Evolutionary conservation across 2,113 vertebrate species (phyloP).

Genomic region (Megaleporinus macrocephalus): DNA sequence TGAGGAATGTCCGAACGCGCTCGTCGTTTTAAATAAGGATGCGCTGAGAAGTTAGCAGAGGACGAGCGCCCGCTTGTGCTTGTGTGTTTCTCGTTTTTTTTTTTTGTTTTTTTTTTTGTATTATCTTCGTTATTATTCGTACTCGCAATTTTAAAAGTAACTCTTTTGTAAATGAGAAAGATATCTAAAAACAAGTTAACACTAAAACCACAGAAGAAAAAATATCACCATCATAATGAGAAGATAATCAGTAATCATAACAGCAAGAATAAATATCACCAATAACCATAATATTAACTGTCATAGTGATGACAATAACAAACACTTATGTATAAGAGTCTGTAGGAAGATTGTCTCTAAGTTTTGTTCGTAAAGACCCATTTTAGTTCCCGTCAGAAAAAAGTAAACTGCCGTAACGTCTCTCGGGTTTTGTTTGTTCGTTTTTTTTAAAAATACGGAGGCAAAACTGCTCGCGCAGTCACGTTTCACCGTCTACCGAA

Average conservation of each 20-base stretch:
- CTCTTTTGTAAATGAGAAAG: slow-evolving; percentile 67
- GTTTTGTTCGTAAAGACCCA: slow-evolving; percentile 56
- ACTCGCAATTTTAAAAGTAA: slow-evolving; percentile 62
- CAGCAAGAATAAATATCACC: slow-evolving; percentile 82
- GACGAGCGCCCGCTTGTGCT: slow-evolving; percentile 53
- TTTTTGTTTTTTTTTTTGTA: background rate
- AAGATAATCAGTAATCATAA: slow-evolving; percentile 83
- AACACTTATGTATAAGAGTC: slow-evolving; percentile 75
- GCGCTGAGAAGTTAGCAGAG: slow-evolving; percentile 40
- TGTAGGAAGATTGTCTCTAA: slow-evolving; percentile 82
- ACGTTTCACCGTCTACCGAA: slow-evolving; percentile 21
- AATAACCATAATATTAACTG: slow-evolving; percentile 82
- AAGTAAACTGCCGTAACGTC: slow-evolving; percentile 36
- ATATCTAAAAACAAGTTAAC: slow-evolving; percentile 81
- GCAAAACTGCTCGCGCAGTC: slow-evolving; percentile 33
- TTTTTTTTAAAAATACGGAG: background rate
- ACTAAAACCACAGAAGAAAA: slow-evolving; percentile 81
- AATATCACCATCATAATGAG: slow-evolving; percentile 75
- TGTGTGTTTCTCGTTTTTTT: slow-evolving; percentile 16
- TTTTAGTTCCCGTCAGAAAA: slow-evolving; percentile 42
- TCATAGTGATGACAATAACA: slow-evolving; percentile 83
- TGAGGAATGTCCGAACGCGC: slow-evolving; percentile 51
- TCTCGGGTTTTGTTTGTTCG: too few species aligned
- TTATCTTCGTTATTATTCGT: too few species aligned
- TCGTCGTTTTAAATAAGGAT: slow-evolving; percentile 44